phyloP scores from a whole-genome alignment of 2,113 vertebrate genomes.

The Xiphophorus couchianus region DNA sequence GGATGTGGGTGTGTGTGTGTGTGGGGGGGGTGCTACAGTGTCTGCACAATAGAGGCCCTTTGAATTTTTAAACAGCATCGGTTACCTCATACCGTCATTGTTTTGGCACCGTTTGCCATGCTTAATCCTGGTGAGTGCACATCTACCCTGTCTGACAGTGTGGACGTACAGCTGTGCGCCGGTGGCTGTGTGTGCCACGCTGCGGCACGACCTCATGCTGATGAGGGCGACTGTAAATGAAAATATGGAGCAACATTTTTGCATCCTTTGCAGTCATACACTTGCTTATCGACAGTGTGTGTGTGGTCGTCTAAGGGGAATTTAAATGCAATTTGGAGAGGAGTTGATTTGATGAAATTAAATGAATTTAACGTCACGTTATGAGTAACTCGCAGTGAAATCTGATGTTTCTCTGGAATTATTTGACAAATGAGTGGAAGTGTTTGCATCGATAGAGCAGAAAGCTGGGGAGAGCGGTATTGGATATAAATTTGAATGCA shows the following conservation, averaged over 20 bases:
- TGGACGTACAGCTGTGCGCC: slow-evolving; percentile 26
- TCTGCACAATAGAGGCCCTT: slow-evolving; percentile 76
- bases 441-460: neutral
- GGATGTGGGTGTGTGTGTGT: slow-evolving; percentile 55
- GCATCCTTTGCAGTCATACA: slow-evolving; percentile 2
- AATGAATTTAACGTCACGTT: neutral
- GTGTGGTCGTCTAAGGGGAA: too few relatives aligned
- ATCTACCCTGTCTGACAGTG: slow-evolving; percentile 48
- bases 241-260: neutral
- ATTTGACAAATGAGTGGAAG: neutral
- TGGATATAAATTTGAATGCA: neutral
- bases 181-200: slow-evolving; percentile 25
- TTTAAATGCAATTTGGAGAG: too few relatives aligned
- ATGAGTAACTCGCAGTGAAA: neutral
- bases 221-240: neutral
- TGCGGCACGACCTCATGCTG: slow-evolving; percentile 10
- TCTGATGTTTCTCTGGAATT: neutral
- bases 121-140: slow-evolving; percentile 77
- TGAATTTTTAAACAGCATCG: slow-evolving; percentile 83
- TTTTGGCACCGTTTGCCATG: slow-evolving; percentile 76
- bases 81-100: slow-evolving; percentile 78
- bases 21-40: slow-evolving; percentile 66
- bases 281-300: too few relatives aligned
- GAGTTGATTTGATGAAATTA: neutral
- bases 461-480: neutral